Base-by-base conservation (phyloP, 2,888 invertebrate species). In the Platycnemis pennipes region DNA sequence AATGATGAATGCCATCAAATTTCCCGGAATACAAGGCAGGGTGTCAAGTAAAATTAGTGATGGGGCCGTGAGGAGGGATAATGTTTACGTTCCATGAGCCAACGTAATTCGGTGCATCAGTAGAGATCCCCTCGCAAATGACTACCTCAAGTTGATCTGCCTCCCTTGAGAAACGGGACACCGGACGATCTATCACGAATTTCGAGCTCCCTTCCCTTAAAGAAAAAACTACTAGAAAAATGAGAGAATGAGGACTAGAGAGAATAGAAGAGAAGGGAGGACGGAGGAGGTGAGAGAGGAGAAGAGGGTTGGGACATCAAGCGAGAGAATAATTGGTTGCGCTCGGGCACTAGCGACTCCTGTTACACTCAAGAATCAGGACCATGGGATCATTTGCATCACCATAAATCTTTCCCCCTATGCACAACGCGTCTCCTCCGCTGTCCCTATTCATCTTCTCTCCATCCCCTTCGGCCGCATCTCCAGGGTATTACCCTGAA, bases 401-500 rank as follows among this genome's bases (percentile, higher is more conserved):
- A 37, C 13, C 77, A 77, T 77, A 77, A 77, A 77, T 77, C 77
- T 77, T 77, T 63, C 63, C 77, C 2, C 77, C n/a, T 37, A 26
- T 37, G 37, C 77, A 77, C 69, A 69, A n/a, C 13, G 31, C 31
- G 49, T 26, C 77, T 37, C 31, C 77, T 16, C 13, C 26, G 77
- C 8, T 31, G 77, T 37, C 31, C 77, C 77, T 77, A 77, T 77
- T 77, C 37, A 77, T 37, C 63, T 26, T 37, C 31, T 77, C 31
- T 7, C 77, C 37, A 37, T 37, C 77, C 77, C 37, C 31, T 37
- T 16, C 77, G 77, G 3, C 77, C 77, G 37, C 77, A 31, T 77
- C 77, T 5, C 77, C 77, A 37, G 77, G 77, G 77, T 37, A 77
- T 77, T 77, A 77, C 77, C 77, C 77, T 77, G 77, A 77, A 37